Evolutionary conservation across 2,113 vertebrate genomes (phyloP), one percentile per base, ranked within the genome.

Genomic region (Pycnonotus jocosus): DNA sequence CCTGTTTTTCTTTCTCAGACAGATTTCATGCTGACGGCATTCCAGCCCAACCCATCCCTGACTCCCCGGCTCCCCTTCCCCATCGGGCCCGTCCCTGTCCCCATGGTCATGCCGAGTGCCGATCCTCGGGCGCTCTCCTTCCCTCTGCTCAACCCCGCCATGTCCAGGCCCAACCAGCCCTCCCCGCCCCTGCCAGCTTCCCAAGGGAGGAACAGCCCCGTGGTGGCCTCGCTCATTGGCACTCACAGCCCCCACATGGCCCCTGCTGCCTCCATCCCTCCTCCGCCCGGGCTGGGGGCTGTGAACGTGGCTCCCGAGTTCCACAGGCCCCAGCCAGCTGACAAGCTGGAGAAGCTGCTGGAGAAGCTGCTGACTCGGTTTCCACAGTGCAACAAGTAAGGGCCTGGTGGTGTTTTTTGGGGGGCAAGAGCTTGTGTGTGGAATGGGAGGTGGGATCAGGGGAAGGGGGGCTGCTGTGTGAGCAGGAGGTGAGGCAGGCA

Each of bases 341-440:
- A 98, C 76, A 99, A 98, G 92, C 98, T 99, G 91, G 98, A 98
- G 73, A 99, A 98, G 95, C 96, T 99, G 74, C 97, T 99, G 96
- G 99, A 99, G 94, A 99, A 98, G 94, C 92, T 99, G 10, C 74
- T 98, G 51, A 25, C 96, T 20, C 97, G 98, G 3, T 99, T 99
- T 87, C 99, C 99, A 5, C 98, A 98, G 78, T 99, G 98, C 97
- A 98, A 96, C 97, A 98, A 99, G 98, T 99, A 60, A 92, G 97
- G 30, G 16, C 38, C 38, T 38, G 2, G 0, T 0, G 9, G 4
- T 3, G 51, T 2, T 40, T 35, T 37, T 30, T 2, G 1, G 0
- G 11, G 23, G 7, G 10, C 0, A 0, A 5, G 22, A 73, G 3
- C 11, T 5, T 2, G 37, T 10, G 22, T 0, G 19, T 1, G 54